Percentiles rank a stretch among this genome's conserved stretches.
Conservation (phyloP, 2,888 invertebrate genomes). For the Noctua janthina region DNA sequence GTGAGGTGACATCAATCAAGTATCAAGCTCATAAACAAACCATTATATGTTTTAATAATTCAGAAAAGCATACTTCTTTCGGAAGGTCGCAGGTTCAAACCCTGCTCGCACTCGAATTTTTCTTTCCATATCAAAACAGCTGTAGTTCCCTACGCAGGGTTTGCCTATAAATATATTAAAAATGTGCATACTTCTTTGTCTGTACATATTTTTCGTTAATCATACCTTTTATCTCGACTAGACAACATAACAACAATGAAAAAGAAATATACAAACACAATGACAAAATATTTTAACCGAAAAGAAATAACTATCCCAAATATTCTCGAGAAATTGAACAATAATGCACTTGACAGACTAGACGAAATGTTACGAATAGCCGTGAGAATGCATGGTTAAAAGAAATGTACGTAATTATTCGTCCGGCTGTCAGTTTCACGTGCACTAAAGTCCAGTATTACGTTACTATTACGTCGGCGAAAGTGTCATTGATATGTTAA, state of each 20-base stretch:
- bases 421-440: slow-evolving; percentile 41
- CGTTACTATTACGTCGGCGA: slow-evolving; percentile 79
- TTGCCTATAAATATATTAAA: too few species aligned
- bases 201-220: neutral
- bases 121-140: too few species aligned
- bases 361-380: slow-evolving; percentile 36
- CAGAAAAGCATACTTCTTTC: too few species aligned
- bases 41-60: neutral
- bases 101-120: too few species aligned
- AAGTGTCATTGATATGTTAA: slow-evolving; percentile 88
- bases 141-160: too few species aligned
- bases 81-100: too few species aligned
- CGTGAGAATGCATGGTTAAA: slow-evolving; percentile 58
- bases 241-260: slow-evolving; percentile 9
- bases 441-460: slow-evolving; percentile 58
- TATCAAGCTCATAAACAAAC: neutral
- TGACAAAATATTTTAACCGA: neutral
- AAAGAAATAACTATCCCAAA: slow-evolving; percentile 7
- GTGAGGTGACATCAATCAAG: neutral
- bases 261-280: slow-evolving; percentile 22
- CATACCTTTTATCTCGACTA: slow-evolving; percentile 16
- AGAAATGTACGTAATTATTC: slow-evolving; percentile 46
- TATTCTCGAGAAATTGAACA: slow-evolving; percentile 33
- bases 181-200: neutral
- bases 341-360: slow-evolving; percentile 30